Evolutionary conservation across 2,797 vertebrate species (phyloP).

Genomic region (Silurus lanzhouensis): DNA sequence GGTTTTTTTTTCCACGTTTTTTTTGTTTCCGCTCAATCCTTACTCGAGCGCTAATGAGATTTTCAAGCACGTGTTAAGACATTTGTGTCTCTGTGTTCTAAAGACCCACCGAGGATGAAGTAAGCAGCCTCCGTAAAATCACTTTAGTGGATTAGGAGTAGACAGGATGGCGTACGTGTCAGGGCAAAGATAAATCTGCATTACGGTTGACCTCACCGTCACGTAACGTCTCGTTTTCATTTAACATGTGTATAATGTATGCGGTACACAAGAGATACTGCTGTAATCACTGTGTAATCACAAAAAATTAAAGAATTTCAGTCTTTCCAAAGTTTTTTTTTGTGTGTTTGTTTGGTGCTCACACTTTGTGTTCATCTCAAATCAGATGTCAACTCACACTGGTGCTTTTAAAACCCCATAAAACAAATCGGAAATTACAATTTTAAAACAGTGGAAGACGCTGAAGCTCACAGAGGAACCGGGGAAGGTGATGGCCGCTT

Average conservation of each 20-base stretch:
- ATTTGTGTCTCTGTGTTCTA: neutral
- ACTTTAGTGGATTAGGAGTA: slow-evolving; percentile 43
- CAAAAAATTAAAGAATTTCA: neutral
- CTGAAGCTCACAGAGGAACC: no score
- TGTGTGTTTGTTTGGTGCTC: neutral
- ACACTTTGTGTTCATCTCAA: neutral
- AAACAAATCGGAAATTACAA: neutral
- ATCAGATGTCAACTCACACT: no score
- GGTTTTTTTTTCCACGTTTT: neutral
- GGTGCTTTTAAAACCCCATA: neutral
- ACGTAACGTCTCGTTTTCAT: neutral
- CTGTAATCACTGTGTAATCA: neutral
- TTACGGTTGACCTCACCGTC: slow-evolving; percentile 26
- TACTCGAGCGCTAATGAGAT: neutral
- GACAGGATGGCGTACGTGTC: slow-evolving; percentile 14
- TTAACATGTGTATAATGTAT: neutral
- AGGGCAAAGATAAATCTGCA: slow-evolving; percentile 37
- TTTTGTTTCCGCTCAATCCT: no score
- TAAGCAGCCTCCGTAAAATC: slow-evolving; percentile 23
- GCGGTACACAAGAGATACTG: no score
- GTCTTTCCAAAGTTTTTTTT: neutral
- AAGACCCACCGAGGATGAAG: neutral
- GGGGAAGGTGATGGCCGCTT: no score
- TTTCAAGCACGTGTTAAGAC: neutral
- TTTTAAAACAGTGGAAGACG: neutral